Base-by-base conservation (phyloP, 2,113 vertebrate species). In the sheep (Ovis aries) region DNA sequence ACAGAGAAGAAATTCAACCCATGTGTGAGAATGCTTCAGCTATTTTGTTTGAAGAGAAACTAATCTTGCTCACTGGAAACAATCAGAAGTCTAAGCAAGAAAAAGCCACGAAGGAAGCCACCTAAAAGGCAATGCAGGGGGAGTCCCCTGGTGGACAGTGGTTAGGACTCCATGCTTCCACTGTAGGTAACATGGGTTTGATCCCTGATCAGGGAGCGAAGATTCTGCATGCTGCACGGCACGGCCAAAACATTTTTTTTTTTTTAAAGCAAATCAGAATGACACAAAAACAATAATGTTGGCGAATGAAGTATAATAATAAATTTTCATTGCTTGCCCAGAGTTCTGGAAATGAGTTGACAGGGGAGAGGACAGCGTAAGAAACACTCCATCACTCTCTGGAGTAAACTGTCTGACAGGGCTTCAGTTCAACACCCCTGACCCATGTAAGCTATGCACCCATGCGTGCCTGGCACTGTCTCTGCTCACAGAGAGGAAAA, bases 1-100 rank as follows among this genome's bases (percentile, higher is more conserved):
- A 88, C 1, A 95, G 96, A 94, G 80, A 89, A 88, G 96, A 97
- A 67, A 97, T 94, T 86, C 19, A 74, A 85, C 36, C 90, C 57
- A 29, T 21, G 23, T 16, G 14, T 19, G 67, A 97, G 95, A 97
- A 95, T 45, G 43, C 50, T 45, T 43, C 78, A 91, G 92, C 93
- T 93, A 94, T 92, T 95, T 97, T 91, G 95, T 6, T 53, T 81
- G 84, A 53, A 93, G 5, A 93, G 29, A 53, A 95, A 96, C 71
- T 87, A 77, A 88, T 78, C 60, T 59, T 96, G 33, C 93, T 96
- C 50, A 33, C 8, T 67, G 43, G 88, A 96, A 82, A 64, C 40
- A 96, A 62, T 50, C 36, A 91, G n/a, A 98, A 97, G 89, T 89
- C 50, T 60, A 80, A 83, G 53, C 33, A 36, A 53, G 84, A 67